Conservation (phyloP, 2,888 invertebrate species). For the Cerastoderma edule region DNA sequence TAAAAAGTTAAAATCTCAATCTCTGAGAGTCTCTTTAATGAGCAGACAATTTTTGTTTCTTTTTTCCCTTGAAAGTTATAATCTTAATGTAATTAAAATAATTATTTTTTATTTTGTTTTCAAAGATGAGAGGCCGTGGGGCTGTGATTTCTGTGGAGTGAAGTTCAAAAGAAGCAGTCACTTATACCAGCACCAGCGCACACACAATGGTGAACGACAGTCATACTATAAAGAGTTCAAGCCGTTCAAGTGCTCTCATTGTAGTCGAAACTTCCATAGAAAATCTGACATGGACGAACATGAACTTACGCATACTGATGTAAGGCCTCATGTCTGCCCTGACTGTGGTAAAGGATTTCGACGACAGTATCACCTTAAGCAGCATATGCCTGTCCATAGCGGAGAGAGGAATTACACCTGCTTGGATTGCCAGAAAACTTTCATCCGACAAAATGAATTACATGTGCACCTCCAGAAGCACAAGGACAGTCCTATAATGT, state of each 20-base stretch:
- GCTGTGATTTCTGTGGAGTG: slow-evolving; percentile 27
- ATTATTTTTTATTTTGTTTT: no score
- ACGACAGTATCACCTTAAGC: slow-evolving; percentile 25
- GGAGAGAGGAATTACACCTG: slow-evolving; percentile 24
- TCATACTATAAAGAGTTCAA: slow-evolving; percentile 19
- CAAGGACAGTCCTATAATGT: slow-evolving; percentile 13
- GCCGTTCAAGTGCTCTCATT: slow-evolving; percentile 18
- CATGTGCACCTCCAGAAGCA: slow-evolving; percentile 27
- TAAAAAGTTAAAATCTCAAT: no score
- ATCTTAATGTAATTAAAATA: no score
- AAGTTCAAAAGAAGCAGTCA: slow-evolving; percentile 28
- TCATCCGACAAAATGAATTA: slow-evolving; percentile 25
- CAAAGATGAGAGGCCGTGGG: slow-evolving; percentile 31
- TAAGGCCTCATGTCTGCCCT: slow-evolving; percentile 6
- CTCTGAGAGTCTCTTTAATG: no score
- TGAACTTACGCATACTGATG: slow-evolving; percentile 27
- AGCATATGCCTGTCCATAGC: slow-evolving; percentile 26
- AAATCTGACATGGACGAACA: slow-evolving; percentile 32
- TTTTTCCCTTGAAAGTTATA: no score
- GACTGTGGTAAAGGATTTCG: slow-evolving; percentile 25
- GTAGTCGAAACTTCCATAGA: slow-evolving; percentile 26
- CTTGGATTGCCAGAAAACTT: slow-evolving; percentile 27
- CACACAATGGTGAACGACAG: slow-evolving; percentile 29
- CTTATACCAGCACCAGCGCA: slow-evolving; percentile 31
- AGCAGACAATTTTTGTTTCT: no score